Base-by-base conservation (phyloP, 2,113 vertebrate genomes). In the Psettodes erumei region DNA sequence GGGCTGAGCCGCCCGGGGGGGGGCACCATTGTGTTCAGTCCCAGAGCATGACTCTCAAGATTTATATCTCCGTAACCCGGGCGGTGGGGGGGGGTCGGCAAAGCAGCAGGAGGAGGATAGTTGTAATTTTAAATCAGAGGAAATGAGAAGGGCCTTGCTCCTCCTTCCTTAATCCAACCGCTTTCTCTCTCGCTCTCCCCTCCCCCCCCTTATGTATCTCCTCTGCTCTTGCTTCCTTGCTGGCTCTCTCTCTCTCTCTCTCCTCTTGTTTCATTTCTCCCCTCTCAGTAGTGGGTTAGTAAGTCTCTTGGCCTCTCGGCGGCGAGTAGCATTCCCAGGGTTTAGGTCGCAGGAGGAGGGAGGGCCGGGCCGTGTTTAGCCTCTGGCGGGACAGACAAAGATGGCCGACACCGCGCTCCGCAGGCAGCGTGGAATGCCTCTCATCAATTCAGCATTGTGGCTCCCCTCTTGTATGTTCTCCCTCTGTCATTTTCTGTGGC, bases 381-480 rank as follows among this genome's bases (percentile, higher is more conserved):
- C 89, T 84, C 85, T 90, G 85, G 88, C 84, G 76, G 86, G 82
- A 81, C 79, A 86, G 77, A 91, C 87, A 92, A 92, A 92, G 85
- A 90, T 91, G 90, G 86, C 86, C 18, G 85, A 75, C 87, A 73
- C 70, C 74, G 84, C 67, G 73, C 88, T 87, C 87, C 74, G 19
- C 85, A 86, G 87, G 82, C 88, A 84, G 88, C 70, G 43, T 80
- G 91, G 90, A 92, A 93, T 91, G 88, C 87, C 88, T 89, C 90
- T 92, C 90, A 93, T 94, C 93, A 93, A 90, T 94, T 93, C 90
- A 88, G 85, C 88, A 86, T 90, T 90, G 91, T 93, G 86, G 86
- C 86, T 88, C 70, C n/a, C 81, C 74, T 75, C 77, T 76, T 68
- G 59, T 80, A 76, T 55, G 69, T 64, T 59, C 84, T 65, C 64